phyloP scores from a whole-genome alignment of 2,113 vertebrate species.

The Mesocricetus auratus region DNA sequence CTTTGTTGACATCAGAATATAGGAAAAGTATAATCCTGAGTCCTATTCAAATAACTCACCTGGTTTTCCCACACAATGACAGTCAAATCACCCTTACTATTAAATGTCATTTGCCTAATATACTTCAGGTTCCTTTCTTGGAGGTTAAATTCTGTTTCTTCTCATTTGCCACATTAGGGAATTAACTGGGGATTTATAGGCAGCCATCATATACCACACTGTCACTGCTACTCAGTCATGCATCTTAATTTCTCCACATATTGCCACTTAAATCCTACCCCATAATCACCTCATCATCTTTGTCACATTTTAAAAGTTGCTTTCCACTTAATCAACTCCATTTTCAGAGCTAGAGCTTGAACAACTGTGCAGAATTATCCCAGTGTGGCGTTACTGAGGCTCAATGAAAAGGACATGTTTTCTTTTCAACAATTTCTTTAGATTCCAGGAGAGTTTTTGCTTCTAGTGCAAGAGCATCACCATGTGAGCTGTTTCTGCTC shows the following conservation, averaged over 20 bases:
- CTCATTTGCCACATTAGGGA: slow-evolving; percentile 77
- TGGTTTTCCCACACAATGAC: slow-evolving; percentile 12
- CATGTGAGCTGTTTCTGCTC: slow-evolving; percentile 65
- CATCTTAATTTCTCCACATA: slow-evolving; percentile 73
- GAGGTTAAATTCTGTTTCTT: slow-evolving; percentile 66
- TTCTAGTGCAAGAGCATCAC: slow-evolving; percentile 72
- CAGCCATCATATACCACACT: slow-evolving; percentile 67
- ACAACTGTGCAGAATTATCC: slow-evolving; percentile 59
- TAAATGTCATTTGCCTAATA: slow-evolving; percentile 57
- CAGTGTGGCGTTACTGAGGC: slow-evolving; percentile 21
- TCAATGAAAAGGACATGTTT: slow-evolving; percentile 57
- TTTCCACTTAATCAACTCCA: slow-evolving; percentile 78
- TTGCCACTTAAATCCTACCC: slow-evolving; percentile 76
- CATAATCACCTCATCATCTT: slow-evolving; percentile 80
- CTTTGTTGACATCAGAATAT: not conserved
- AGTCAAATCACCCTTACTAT: slow-evolving; percentile 46
- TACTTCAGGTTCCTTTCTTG: slow-evolving; percentile 51
- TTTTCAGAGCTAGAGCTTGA: slow-evolving; percentile 69
- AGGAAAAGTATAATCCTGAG: slow-evolving; percentile 4
- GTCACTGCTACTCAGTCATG: slow-evolving; percentile 67
- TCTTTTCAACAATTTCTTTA: slow-evolving; percentile 60
- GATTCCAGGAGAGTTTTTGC: slow-evolving; percentile 60
- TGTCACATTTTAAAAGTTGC: slow-evolving; percentile 78
- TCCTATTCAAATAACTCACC: slow-evolving; percentile 53
- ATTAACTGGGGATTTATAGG: slow-evolving; percentile 79